Evolutionary conservation across 2,797 vertebrate species (phyloP), one percentile per base, ranked within the genome.

Genomic region (Bufotes viridis): DNA sequence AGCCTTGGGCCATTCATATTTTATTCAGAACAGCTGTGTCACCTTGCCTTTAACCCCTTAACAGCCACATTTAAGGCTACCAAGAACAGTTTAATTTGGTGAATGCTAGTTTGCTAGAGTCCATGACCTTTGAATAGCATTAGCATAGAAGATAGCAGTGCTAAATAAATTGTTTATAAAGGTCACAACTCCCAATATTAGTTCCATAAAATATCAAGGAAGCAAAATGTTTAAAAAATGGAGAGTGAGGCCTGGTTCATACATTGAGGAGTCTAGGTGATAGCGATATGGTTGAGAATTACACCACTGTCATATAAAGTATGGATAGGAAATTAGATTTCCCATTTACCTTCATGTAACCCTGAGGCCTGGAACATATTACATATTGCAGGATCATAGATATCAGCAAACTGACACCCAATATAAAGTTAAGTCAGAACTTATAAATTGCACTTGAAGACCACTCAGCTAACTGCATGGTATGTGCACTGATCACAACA

Each of bases 21-120:
- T 89, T 89, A 89, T 86, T 89, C 82, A 89, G 60, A 86, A 72
- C 72, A 86, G 88, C 84, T 89, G 84, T 72, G 80, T 87, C 88
- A 86, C 84, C 72, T 89, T 86, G 80, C 24, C 82, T 86, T 86
- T 89, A 89, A 89, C 84, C 61, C 80, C 63, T 80, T 83, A 24
- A n/a, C 7, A 10, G 15, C 14, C 18, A 42, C 49, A 24, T 60
- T n/a, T 61, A 81, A 20, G 63, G 17, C 78, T 22, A 63, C 82
- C 65, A 82, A 34, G 55, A 70, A 84, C 29, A 75, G 29, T 29
- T 42, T 60, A 13, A 84, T 34, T 74, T 74, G 51, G 22, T 60
- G 42, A 49, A 60, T 53, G n/a, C n/a, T 84, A 24, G 26, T 61
- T 58, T 84, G 49, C 42, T 69, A 53, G 22, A 69, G 11, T 18